Conservation (phyloP, 2,888 invertebrate genomes). For the Ennomos erosarius region DNA sequence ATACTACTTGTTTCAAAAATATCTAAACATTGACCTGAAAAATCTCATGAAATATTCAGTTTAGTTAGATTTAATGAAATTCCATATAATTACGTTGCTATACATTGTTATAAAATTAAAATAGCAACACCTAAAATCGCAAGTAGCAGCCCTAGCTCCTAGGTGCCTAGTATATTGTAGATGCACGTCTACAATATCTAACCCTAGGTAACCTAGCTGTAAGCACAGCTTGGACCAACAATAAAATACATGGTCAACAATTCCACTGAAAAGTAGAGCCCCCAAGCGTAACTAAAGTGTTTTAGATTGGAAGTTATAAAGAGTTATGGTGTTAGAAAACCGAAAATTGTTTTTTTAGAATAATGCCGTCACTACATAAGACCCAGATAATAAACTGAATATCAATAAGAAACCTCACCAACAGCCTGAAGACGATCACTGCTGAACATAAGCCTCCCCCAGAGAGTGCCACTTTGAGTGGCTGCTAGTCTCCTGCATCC, state of each 20-base stretch:
- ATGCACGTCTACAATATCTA: conserved; percentile 27
- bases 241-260: conserved; percentile 19
- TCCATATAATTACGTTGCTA: no score
- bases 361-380: background rate
- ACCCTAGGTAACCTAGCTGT: conserved; percentile 20
- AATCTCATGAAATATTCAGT: no score
- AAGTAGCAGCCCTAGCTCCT: conserved; percentile 15
- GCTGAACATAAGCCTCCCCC: no score
- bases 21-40: no score
- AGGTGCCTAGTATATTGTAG: conserved; percentile 23
- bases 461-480: no score
- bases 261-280: conserved; percentile 11
- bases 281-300: conserved; percentile 3
- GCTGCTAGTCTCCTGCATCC: no score
- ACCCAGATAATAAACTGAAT: no score
- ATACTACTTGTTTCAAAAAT: no score
- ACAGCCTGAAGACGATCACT: no score
- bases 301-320: background rate
- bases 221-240: conserved; percentile 18
- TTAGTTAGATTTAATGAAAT: no score
- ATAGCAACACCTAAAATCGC: background rate
- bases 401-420: no score
- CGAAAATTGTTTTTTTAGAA: background rate
- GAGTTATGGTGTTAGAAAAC: background rate
- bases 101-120: background rate